phyloP scores from a whole-genome alignment of 2,797 vertebrate species.

The Cercopithecus mitis region DNA sequence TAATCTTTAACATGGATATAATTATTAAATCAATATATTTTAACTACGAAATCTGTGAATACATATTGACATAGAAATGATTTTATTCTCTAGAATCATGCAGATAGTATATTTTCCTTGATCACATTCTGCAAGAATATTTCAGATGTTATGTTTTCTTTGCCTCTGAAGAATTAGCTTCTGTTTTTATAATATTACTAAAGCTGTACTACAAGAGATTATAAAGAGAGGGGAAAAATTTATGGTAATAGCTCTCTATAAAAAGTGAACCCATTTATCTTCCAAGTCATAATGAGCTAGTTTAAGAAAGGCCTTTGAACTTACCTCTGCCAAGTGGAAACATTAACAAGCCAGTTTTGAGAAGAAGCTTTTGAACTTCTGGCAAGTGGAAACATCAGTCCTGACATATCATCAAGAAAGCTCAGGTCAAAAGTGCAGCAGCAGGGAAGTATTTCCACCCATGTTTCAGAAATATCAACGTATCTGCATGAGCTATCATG shows the following conservation, averaged over 20 bases:
- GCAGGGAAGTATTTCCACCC: slow-evolving; percentile 4
- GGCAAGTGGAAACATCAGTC: slow-evolving; percentile 67
- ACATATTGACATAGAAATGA: neutral
- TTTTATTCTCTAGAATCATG: neutral
- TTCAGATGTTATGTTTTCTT: neutral
- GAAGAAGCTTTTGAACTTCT: slow-evolving; percentile 74
- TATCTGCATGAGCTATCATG: neutral
- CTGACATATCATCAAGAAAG: slow-evolving; percentile 60
- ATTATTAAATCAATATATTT: neutral
- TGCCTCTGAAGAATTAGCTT: slow-evolving; percentile 1
- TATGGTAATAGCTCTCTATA: slow-evolving; percentile 29
- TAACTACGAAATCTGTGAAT: neutral
- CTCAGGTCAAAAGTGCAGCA: slow-evolving; percentile 62
- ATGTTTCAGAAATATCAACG: slow-evolving; percentile 22
- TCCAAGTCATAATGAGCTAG: slow-evolving; percentile 47
- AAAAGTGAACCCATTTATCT: slow-evolving; percentile 62
- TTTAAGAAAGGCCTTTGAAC: slow-evolving; percentile 72
- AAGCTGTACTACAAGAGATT: neutral
- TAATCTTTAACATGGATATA: neutral
- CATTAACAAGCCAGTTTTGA: slow-evolving; percentile 36
- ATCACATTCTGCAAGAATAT: neutral
- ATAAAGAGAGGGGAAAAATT: slow-evolving; percentile 1
- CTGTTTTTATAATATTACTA: slow-evolving; percentile 34
- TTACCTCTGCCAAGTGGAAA: slow-evolving; percentile 67
- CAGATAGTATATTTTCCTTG: neutral